Base-by-base conservation (phyloP, 2,797 vertebrate genomes). In the Phrynocephalus guinanensis region DNA sequence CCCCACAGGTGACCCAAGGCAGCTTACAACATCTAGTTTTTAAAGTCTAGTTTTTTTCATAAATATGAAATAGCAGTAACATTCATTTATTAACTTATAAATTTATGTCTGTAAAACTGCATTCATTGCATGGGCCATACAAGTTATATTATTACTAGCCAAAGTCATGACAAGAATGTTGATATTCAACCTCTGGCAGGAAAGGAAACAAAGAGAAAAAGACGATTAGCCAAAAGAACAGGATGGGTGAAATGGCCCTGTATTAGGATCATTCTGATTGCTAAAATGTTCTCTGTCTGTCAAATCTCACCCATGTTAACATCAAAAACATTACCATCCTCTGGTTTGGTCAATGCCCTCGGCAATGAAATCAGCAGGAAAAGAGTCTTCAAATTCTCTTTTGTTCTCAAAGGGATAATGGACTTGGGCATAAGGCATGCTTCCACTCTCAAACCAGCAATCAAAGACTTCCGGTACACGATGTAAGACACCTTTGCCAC, bases 281-380 rank as follows among this genome's bases (percentile, higher is more conserved):
- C 3, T 56, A 60, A 0, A 0, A 28, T 7, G 50, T 26, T 18
- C 60, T 33, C 52, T 0, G 1, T 0, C 6, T 10, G 8, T 7
- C 0, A 79, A 13, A 38, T 0, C 11, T 0, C 11, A 7, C 0
- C 0, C 0, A 24, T 6, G 0, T 72, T 30, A 11, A 0, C 8
- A 33, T 7, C 1, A 81, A 15, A 80, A 33, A 20, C 38, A 78
- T 95, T 96, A 99, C 99, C 99, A 99, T 96, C 99, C 99, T 92
- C 99, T 97, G 1, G 98, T 99, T 94, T 99, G 99, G 95, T 99
- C 99, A n/a, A 99, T 99, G 94, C 99, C 99, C 95, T 99, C 99
- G 0, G 98, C 99, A 81, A 99, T 99, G 97, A 99, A 99, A 94
- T 99, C 98, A 3, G 99, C 99, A 0, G 99, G 99, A 92, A 99